Conservation (phyloP, 2,113 vertebrate species). For the Bos indicus region DNA sequence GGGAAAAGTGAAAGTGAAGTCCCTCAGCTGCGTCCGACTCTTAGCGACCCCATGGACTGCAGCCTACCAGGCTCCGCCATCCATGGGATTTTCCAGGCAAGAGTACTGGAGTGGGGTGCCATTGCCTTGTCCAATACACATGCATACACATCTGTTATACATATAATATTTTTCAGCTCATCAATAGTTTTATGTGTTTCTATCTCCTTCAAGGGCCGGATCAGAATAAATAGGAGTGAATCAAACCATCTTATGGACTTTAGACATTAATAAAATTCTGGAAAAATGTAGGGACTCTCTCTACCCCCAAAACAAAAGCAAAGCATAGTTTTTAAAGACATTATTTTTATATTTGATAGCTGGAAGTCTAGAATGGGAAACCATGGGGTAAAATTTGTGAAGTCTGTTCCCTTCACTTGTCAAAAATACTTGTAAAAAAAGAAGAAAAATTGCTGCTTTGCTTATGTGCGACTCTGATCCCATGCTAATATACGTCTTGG, state of each 20-base stretch:
- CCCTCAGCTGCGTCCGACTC: too few relatives aligned
- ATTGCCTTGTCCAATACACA: not conserved
- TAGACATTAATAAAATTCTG: not conserved
- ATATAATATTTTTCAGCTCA: not conserved
- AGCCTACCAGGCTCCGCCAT: too few relatives aligned
- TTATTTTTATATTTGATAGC: conserved; percentile 7
- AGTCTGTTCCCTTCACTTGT: not conserved
- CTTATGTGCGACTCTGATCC: not conserved
- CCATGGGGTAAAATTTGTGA: not conserved
- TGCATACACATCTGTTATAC: not conserved
- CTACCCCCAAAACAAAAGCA: not conserved
- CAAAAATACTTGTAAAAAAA: not conserved
- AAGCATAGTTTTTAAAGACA: not conserved
- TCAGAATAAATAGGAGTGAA: not conserved
- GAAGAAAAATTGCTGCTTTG: not conserved
- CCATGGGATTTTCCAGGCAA: too few relatives aligned
- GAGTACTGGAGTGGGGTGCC: too few relatives aligned
- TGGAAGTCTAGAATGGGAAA: not conserved
- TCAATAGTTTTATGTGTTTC: not conserved
- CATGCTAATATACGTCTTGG: not conserved
- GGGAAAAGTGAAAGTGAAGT: too few relatives aligned
- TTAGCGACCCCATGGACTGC: too few relatives aligned
- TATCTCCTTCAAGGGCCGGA: not conserved
- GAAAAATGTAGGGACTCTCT: not conserved
- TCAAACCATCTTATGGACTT: not conserved